Percentiles rank a stretch among this genome's conserved stretches.
Evolutionary conservation across 2,888 invertebrate species (phyloP).

Genomic region (Lomographa bimaculata): DNA sequence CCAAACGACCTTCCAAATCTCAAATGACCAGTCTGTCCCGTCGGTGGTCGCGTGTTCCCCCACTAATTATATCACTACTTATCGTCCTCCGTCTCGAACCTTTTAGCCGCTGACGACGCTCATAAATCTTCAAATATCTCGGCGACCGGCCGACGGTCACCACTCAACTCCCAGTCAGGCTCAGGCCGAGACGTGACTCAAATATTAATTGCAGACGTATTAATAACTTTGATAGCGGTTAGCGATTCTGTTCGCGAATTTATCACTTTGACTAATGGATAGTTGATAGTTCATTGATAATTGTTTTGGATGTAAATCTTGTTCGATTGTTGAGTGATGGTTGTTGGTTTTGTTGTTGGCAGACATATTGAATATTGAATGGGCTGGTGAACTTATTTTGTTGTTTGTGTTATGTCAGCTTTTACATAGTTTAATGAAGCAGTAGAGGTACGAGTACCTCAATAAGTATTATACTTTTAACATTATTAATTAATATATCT

Average conservation of each 20-base stretch:
- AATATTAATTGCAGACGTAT: constrained; percentile 68
- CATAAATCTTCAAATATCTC: constrained; percentile 76
- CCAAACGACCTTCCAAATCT: constrained; percentile 29
- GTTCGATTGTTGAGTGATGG: neutral
- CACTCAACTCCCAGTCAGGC: constrained; percentile 31
- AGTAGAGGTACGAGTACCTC: too few relatives aligned
- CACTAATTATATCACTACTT: constrained; percentile 73
- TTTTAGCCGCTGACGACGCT: constrained; percentile 71
- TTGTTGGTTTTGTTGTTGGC: neutral
- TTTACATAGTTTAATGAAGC: too few relatives aligned
- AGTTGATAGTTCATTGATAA: constrained; percentile 32
- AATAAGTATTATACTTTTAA: too few relatives aligned
- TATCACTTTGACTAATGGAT: constrained; percentile 39
- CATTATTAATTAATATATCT: too few relatives aligned
- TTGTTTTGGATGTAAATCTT: constrained; percentile 8
- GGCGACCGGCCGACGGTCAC: constrained; percentile 42
- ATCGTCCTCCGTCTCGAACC: constrained; percentile 67
- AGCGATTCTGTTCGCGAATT: constrained; percentile 34
- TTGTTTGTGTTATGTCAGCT: too few relatives aligned
- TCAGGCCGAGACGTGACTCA: constrained; percentile 27
- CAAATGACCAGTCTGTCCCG: constrained; percentile 38
- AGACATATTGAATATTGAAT: neutral
- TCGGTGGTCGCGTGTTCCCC: constrained; percentile 71
- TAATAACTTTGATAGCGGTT: constrained; percentile 50
- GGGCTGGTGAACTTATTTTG: too few relatives aligned